Conservation (phyloP, 1,140 invertebrate genomes). For the Varroa destructor region DNA sequence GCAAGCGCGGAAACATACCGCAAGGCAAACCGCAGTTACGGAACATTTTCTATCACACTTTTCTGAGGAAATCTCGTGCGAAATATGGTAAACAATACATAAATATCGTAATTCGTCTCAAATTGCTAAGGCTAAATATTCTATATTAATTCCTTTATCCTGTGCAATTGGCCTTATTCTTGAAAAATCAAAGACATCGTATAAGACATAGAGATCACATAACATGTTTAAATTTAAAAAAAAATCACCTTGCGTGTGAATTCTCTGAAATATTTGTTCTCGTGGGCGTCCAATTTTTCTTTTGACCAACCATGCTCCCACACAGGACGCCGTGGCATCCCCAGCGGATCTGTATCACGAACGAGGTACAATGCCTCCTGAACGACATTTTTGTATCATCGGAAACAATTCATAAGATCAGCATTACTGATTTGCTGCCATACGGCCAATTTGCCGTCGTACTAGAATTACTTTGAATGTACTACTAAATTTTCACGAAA, state of each 20-base stretch:
- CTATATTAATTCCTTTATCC: not conserved
- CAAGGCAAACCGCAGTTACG: not conserved
- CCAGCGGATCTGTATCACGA: conserved; percentile 39
- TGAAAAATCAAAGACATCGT: too few relatives aligned
- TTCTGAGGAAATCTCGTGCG: not conserved
- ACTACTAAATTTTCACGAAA: too few relatives aligned
- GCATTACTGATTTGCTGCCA: not conserved
- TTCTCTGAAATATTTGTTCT: conserved; percentile 41
- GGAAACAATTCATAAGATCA: conserved; percentile 14
- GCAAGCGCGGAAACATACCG: not conserved
- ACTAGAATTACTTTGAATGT: not conserved
- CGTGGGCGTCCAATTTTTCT: conserved; percentile 39
- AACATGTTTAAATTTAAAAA: too few relatives aligned
- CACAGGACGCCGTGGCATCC: conserved; percentile 43
- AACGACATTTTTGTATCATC: conserved; percentile 31
- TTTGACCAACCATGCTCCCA: conserved; percentile 42
- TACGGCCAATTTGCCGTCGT: not conserved
- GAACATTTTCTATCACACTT: not conserved
- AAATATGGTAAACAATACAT: not conserved
- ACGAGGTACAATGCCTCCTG: conserved; percentile 41
- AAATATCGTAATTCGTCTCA: not conserved
- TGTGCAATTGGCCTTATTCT: not conserved
- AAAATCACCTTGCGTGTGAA: not conserved
- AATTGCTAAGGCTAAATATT: conserved; percentile 1
- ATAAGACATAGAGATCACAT: too few relatives aligned